Conservation (phyloP, 1,140 invertebrate species). For the Mya arenaria region DNA sequence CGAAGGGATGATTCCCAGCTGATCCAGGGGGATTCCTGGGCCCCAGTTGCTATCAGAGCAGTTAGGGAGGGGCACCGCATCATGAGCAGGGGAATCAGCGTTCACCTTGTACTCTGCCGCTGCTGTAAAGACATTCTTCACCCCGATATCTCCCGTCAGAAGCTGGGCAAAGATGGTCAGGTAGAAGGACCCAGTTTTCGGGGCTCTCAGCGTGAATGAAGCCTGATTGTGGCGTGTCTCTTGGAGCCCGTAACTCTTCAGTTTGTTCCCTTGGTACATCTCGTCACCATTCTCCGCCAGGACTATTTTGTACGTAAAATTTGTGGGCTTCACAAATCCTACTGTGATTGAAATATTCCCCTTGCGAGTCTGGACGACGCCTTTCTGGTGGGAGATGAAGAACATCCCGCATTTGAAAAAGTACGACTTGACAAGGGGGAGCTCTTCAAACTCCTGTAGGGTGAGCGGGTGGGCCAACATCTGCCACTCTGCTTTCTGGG, state of each 20-base stretch:
- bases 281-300: slow-evolving; percentile 76
- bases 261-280: slow-evolving; percentile 74
- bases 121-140: slow-evolving; percentile 79
- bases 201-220: slow-evolving; percentile 78
- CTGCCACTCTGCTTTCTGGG: slow-evolving; percentile 79
- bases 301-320: slow-evolving; percentile 80
- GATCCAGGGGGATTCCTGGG: slow-evolving; percentile 77
- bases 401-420: slow-evolving; percentile 81
- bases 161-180: slow-evolving; percentile 80
- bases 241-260: slow-evolving; percentile 79
- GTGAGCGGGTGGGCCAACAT: slow-evolving; percentile 72
- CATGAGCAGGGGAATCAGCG: slow-evolving; percentile 70
- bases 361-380: slow-evolving; percentile 76
- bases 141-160: slow-evolving; percentile 74
- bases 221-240: slow-evolving; percentile 77
- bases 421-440: slow-evolving; percentile 81
- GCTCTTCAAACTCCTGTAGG: slow-evolving; percentile 79
- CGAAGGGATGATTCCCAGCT: slow-evolving; percentile 76
- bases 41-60: slow-evolving; percentile 81
- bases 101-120: slow-evolving; percentile 81
- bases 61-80: slow-evolving; percentile 76
- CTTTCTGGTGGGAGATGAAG: slow-evolving; percentile 79
- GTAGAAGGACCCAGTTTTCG: slow-evolving; percentile 79
- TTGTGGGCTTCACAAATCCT: slow-evolving; percentile 78
- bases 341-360: slow-evolving; percentile 77